phyloP scores from a whole-genome alignment of 2,113 vertebrate genomes.

The Ictidomys tridecemlineatus region DNA sequence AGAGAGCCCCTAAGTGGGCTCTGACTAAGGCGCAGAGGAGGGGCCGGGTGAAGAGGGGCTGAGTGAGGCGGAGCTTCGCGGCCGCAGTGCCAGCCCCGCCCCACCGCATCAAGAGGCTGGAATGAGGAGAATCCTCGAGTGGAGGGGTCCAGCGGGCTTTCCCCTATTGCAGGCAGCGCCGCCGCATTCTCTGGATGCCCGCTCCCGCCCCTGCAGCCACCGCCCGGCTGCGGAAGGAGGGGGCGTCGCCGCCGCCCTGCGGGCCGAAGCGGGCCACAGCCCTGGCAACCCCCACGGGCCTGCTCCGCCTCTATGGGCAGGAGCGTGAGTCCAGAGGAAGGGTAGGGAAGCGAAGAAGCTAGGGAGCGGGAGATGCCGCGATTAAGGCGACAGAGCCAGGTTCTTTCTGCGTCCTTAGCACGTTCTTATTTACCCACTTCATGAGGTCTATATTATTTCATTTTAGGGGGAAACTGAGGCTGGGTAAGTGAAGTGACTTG shows the following conservation, averaged over 20 bases:
- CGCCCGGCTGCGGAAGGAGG: slow-evolving; percentile 66
- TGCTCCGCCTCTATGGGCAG: background rate
- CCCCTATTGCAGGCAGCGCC: background rate
- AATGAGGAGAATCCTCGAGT: slow-evolving; percentile 80
- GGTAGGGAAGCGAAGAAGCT: background rate
- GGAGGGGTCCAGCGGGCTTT: slow-evolving; percentile 52
- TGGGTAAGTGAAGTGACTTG: background rate
- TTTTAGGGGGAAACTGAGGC: slow-evolving; percentile 13
- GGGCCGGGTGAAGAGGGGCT: background rate
- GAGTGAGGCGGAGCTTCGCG: background rate
- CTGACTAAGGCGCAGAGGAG: background rate
- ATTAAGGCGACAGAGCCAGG: background rate
- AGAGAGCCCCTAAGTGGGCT: no score
- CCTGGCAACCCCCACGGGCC: background rate
- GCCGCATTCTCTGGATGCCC: slow-evolving; percentile 81
- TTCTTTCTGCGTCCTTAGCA: background rate
- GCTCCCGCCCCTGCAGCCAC: slow-evolving; percentile 60
- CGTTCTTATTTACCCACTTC: background rate
- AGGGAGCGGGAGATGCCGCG: background rate
- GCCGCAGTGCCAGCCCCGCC: background rate
- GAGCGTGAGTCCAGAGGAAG: background rate
- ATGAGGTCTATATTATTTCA: background rate
- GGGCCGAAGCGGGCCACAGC: background rate
- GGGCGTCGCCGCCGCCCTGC: background rate
- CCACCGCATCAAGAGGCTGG: slow-evolving; percentile 56